Conservation (phyloP, 2,113 vertebrate genomes). For the Xiphophorus hellerii region DNA sequence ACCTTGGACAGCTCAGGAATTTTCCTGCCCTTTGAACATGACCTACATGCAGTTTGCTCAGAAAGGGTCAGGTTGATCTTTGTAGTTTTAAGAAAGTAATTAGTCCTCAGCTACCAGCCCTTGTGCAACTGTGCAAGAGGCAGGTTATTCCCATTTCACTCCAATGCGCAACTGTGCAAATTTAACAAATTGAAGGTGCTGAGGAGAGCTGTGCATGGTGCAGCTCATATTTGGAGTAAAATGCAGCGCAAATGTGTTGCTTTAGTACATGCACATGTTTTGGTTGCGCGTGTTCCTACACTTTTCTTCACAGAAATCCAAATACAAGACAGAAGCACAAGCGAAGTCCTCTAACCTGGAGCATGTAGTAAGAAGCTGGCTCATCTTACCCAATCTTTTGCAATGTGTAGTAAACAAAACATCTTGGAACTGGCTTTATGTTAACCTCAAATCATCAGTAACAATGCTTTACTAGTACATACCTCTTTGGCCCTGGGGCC, state of each 20-base stretch:
- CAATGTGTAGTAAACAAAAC: constrained; percentile 64
- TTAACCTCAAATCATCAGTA: constrained; percentile 74
- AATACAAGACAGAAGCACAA: constrained; percentile 63
- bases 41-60: constrained; percentile 62
- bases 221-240: constrained; percentile 59
- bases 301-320: constrained; percentile 77
- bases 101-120: constrained; percentile 68
- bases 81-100: background rate
- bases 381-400: constrained; percentile 54
- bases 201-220: constrained; percentile 77
- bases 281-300: constrained; percentile 68
- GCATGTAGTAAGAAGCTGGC: constrained; percentile 74
- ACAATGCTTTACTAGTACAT: constrained; percentile 77
- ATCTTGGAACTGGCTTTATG: constrained; percentile 78
- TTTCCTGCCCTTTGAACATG: constrained; percentile 57
- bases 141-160: constrained; percentile 19
- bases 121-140: constrained; percentile 78
- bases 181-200: constrained; percentile 47
- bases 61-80: constrained; percentile 61
- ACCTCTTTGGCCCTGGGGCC: constrained; percentile 67
- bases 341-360: constrained; percentile 68
- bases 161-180: constrained; percentile 71
- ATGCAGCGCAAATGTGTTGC: constrained; percentile 72
- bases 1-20: constrained; percentile 69
- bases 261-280: constrained; percentile 37